These are phyloP conservation scores for Aquatica leii DNA, from an alignment of 2,888 invertebrate genomes.

Conservation along the genomic window DNA sequence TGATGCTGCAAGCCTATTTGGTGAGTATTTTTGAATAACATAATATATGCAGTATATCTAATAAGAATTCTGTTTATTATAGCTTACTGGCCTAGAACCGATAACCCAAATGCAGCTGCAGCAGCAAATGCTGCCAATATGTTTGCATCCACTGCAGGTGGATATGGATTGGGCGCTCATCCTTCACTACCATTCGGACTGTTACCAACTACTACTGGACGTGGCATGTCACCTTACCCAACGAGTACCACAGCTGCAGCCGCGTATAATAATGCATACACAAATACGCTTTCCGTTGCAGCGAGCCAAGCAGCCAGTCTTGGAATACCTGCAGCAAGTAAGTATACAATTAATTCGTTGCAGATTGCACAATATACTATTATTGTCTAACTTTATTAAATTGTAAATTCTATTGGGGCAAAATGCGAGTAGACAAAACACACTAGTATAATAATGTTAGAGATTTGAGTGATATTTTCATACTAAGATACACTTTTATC, in stretches of 20 bases:
- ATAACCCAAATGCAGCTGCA: slow-evolving; percentile 62
- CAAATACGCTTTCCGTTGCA: slow-evolving; percentile 81
- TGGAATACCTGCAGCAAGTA: slow-evolving; percentile 79
- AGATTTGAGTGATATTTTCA: no score
- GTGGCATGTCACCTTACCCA: slow-evolving; percentile 46
- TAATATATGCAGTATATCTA: background rate
- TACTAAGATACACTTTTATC: no score
- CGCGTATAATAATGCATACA: slow-evolving; percentile 62
- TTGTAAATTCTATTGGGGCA: no score
- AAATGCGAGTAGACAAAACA: no score
- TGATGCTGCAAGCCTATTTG: slow-evolving; percentile 73
- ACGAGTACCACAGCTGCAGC: slow-evolving; percentile 51
- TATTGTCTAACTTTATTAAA: no score
- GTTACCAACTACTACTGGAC: slow-evolving; percentile 52
- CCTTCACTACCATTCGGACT: slow-evolving; percentile 57
- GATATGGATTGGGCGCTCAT: slow-evolving; percentile 57
- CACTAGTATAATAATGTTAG: no score
- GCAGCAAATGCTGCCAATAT: slow-evolving; percentile 62
- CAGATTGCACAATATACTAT: no score
- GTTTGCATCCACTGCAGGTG: slow-evolving; percentile 60
- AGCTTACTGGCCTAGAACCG: slow-evolving; percentile 84
- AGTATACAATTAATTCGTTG: no score
- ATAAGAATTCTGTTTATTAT: no score
- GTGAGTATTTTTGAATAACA: slow-evolving; percentile 44
- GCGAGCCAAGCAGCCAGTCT: slow-evolving; percentile 87